These are phyloP conservation scores for Thecophora atra DNA, from an alignment of 2,888 invertebrate species.

Conservation along the genomic window DNA sequence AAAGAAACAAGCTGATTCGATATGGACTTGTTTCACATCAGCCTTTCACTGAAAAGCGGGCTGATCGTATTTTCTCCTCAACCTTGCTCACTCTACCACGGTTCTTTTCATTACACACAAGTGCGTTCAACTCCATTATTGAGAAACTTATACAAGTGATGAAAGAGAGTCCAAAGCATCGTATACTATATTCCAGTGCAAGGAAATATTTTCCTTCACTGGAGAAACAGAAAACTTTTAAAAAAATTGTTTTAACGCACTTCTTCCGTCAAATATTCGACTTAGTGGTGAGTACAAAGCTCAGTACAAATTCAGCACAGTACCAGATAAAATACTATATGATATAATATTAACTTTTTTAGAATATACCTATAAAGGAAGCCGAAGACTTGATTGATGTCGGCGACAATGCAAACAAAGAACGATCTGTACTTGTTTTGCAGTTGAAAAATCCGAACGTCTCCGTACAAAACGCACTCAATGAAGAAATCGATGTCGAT, in stretches of 20 bases:
- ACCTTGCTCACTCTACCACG: conserved; percentile 72
- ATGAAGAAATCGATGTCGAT: conserved; percentile 67
- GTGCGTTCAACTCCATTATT: conserved; percentile 65
- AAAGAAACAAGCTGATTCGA: conserved; percentile 70
- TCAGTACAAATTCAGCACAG: no score
- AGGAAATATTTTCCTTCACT: conserved; percentile 58
- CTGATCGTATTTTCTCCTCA: conserved; percentile 64
- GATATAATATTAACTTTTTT: background rate
- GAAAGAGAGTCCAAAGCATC: conserved; percentile 68
- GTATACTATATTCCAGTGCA: conserved; percentile 68
- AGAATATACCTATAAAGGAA: conserved; percentile 38
- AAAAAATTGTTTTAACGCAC: conserved; percentile 59
- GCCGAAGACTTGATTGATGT: conserved; percentile 26
- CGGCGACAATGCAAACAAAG: conserved; percentile 44
- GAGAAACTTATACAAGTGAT: conserved; percentile 56
- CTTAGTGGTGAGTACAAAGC: conserved; percentile 65
- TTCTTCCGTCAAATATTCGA: conserved; percentile 70
- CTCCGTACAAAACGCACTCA: conserved; percentile 67
- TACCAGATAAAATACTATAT: background rate
- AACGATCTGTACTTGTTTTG: conserved; percentile 68
- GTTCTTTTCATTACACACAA: conserved; percentile 72
- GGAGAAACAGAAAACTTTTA: conserved; percentile 47
- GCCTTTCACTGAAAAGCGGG: conserved; percentile 68
- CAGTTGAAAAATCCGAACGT: conserved; percentile 70
- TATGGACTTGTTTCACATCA: conserved; percentile 73